Base-by-base conservation (phyloP, 2,113 vertebrate genomes). In the Rhea americana region DNA sequence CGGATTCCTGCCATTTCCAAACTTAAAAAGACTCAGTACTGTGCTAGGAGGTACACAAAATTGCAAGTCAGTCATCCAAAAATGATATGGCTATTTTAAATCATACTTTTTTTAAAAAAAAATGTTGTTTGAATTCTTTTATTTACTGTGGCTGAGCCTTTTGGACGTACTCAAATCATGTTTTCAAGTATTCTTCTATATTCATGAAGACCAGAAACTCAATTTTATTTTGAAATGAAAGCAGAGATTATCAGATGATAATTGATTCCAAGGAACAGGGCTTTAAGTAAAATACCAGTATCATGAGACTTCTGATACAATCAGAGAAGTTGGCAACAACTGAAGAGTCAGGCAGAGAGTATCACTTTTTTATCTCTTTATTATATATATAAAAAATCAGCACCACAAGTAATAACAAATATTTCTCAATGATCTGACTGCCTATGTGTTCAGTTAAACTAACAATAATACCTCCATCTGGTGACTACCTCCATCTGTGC, bases 151-250 rank as follows among this genome's bases (percentile, higher is more conserved):
- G 75, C 62, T 90, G 39, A 89, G 58, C 10, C 20, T 87, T 89
- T 82, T 61, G 24, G 75, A 47, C 55, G 43, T 14, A 78, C 35
- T 87, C 19, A 72, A 30, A 75, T 18, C 39, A 56, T 53, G 58
- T 78, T 82, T 94, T 79, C 81, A 88, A 88, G 41, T 75, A 88
- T 86, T 91, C 15, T 73, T 74, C 86, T 84, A 28, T 82, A 87
- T 93, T 82, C 39, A 79, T 79, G 48, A 89, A 81, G 58, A 28
- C 25, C n/a, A 96, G 89, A 84, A 96, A 89, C 39, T 86, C 76
- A 68, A 71, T 90, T 96, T 94, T 82, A 89, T 84, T 94, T 94
- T 79, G 10, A 92, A 90, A 92, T 75, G 30, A 67, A 91, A 81
- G 19, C 14, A 43, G 80, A 94, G 61, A 83, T 94, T 95, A 87